A percentile compares a stretch with the other conserved stretches of the same genome.
These are phyloP conservation scores for Paedocypris sp. DNA, from an alignment of 2,113 vertebrate species.

Conservation along the genomic window DNA sequence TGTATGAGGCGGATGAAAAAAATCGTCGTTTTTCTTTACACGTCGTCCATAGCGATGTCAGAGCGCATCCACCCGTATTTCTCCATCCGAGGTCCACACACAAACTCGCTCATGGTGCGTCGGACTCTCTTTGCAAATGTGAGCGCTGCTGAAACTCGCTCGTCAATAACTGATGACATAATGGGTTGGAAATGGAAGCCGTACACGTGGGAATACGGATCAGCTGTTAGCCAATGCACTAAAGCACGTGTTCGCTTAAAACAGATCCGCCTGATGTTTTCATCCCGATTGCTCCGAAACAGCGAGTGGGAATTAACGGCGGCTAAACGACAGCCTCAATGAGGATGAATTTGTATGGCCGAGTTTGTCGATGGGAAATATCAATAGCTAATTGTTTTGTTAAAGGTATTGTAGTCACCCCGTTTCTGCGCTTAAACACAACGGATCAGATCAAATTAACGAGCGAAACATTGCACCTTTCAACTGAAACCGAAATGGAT, in stretches of 20 bases:
- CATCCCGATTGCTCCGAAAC: not conserved
- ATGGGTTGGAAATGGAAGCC: constrained; percentile 19
- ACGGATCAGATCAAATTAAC: constrained; percentile 8
- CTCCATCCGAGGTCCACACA: no score
- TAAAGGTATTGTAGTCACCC: constrained; percentile 13
- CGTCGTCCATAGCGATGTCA: no score
- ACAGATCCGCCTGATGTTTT: not conserved
- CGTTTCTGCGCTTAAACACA: constrained; percentile 1
- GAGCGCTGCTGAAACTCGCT: constrained; percentile 4
- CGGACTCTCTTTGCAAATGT: not conserved
- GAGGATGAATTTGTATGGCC: constrained; percentile 13
- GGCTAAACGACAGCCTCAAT: constrained; percentile 7
- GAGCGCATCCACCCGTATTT: no score
- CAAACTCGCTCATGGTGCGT: no score
- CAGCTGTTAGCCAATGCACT: constrained; percentile 20
- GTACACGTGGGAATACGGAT: constrained; percentile 1
- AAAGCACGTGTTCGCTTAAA: constrained; percentile 13
- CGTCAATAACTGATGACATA: constrained; percentile 33
- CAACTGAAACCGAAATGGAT: not conserved
- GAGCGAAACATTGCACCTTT: not conserved
- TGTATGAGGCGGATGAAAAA: no score
- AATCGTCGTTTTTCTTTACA: no score
- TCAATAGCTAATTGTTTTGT: constrained; percentile 17
- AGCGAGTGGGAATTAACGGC: constrained; percentile 6
- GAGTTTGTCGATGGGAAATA: not conserved